Evolutionary conservation across 2,797 vertebrate genomes (phyloP).

Genomic region (Syndactyla subalaris): DNA sequence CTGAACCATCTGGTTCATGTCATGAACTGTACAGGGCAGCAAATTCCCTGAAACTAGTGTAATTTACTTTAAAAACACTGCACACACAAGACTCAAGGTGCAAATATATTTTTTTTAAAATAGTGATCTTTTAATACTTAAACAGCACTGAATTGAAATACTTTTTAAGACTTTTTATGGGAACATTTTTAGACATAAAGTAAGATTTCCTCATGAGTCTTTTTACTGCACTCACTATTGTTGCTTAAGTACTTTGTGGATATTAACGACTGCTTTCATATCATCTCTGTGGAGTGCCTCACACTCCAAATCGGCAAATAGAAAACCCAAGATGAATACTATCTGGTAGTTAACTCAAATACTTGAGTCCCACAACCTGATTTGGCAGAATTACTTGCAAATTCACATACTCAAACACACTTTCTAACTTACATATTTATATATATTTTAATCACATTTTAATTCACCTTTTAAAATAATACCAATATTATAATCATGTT

Average conservation of each 20-base stretch:
- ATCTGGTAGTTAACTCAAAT: background rate
- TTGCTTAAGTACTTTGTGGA: background rate
- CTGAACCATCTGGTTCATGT: background rate
- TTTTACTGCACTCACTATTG: background rate
- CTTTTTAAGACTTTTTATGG: background rate
- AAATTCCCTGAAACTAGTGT: background rate
- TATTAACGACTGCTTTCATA: background rate
- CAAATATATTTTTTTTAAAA: background rate
- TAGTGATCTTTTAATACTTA: background rate
- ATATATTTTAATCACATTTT: background rate
- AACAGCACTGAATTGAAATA: background rate
- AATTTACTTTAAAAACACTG: background rate
- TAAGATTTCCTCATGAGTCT: background rate
- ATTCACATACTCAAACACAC: background rate
- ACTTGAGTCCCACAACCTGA: background rate
- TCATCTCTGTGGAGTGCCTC: background rate
- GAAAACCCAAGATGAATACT: background rate
- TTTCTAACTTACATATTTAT: rapidly evolving
- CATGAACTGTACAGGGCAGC: background rate
- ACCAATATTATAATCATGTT: background rate
- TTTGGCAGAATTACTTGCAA: background rate
- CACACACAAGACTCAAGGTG: background rate
- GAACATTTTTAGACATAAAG: background rate
- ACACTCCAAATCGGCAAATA: background rate
- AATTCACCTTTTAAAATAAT: background rate